Conservation (phyloP, 1,140 invertebrate species). For the Arctopsyche grandis region DNA sequence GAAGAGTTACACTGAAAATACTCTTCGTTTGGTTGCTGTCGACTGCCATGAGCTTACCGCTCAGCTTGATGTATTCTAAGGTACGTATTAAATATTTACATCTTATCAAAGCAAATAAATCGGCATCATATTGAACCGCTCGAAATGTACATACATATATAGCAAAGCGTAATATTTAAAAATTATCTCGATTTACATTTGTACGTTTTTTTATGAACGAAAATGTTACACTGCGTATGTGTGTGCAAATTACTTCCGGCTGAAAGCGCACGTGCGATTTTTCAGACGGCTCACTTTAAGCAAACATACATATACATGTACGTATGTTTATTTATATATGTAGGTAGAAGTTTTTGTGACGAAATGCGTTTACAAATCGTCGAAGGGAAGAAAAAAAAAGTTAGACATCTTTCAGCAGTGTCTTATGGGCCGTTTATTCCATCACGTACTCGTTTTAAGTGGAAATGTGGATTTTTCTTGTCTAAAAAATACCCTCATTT, state of each 20-base stretch:
- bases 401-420: constrained; percentile 21
- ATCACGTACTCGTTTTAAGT: constrained; percentile 24
- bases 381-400: constrained; percentile 9
- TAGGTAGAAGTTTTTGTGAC: background rate
- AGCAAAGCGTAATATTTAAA: background rate
- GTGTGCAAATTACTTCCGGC: too few relatives aligned
- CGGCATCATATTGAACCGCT: background rate
- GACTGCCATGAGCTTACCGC: constrained; percentile 87
- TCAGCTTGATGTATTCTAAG: constrained; percentile 89
- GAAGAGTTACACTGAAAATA: constrained; percentile 88
- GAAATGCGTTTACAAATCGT: constrained; percentile 16
- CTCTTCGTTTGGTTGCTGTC: constrained; percentile 91
- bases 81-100: constrained; percentile 59
- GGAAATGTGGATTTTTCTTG: constrained; percentile 32
- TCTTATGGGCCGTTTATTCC: constrained; percentile 1
- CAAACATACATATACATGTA: too few relatives aligned
- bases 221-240: too few relatives aligned
- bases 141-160: background rate
- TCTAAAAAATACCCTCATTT: constrained; percentile 36
- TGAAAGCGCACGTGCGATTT: too few relatives aligned
- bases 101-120: background rate
- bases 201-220: too few relatives aligned
- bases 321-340: too few relatives aligned
- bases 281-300: too few relatives aligned
- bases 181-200: too few relatives aligned